phyloP scores from a whole-genome alignment of 1,140 invertebrate genomes.

The Hesperophylax magnus region DNA sequence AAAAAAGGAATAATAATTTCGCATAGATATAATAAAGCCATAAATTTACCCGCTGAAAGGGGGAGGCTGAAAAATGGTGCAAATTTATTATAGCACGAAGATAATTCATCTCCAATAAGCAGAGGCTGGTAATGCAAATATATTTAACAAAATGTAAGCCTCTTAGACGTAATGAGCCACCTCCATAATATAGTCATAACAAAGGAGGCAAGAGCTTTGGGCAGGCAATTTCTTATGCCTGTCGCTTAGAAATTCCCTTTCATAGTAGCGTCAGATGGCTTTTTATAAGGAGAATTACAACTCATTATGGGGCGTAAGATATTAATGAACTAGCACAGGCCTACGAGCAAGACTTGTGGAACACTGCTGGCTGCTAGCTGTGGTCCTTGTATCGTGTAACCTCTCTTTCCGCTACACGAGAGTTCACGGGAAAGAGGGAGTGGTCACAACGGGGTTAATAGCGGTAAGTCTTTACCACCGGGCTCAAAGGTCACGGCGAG shows the following conservation, averaged over 20 bases:
- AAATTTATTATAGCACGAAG: not conserved
- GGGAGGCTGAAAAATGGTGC: not conserved
- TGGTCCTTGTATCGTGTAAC: not conserved
- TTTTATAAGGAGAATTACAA: constrained; percentile 45
- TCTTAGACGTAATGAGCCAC: constrained; percentile 39
- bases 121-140: constrained; percentile 24
- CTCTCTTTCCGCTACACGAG: no score
- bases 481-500: not conserved
- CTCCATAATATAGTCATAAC: constrained; percentile 34
- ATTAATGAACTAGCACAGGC: constrained; percentile 30
- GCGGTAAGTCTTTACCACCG: not conserved
- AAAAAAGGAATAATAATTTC: not conserved
- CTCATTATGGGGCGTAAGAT: constrained; percentile 44
- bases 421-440: no score
- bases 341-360: no score
- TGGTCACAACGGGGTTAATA: not conserved
- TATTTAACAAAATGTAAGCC: constrained; percentile 44
- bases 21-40: constrained; percentile 16
- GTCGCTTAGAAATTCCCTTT: constrained; percentile 40
- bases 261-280: constrained; percentile 1
- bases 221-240: constrained; percentile 32
- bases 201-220: constrained; percentile 24
- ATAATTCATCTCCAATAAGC: constrained; percentile 20
- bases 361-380: not conserved
- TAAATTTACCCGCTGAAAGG: not conserved